Conservation (phyloP, 2,113 vertebrate genomes). For the Scolopax mira region DNA sequence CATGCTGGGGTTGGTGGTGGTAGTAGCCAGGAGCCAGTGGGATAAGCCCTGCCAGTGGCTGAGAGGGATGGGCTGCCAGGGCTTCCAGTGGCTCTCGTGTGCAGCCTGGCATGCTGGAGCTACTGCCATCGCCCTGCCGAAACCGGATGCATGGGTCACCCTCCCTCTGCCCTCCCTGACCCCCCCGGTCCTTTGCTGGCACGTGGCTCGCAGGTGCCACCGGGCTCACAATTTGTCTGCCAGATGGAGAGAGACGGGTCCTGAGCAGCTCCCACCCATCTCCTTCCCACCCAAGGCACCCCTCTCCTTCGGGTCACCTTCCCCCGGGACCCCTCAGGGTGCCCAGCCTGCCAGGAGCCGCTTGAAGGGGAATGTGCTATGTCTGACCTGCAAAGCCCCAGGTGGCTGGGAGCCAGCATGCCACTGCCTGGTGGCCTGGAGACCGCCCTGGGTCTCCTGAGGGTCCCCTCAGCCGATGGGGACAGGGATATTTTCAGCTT, state of each 20-base stretch:
- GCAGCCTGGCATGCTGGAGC: not conserved
- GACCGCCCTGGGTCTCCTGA: not conserved
- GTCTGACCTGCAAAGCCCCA: not conserved
- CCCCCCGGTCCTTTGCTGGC: not conserved
- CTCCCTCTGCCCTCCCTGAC: not conserved
- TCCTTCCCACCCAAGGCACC: not conserved
- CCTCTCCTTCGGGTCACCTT: not conserved
- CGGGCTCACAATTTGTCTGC: not conserved
- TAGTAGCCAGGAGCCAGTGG: accelerated
- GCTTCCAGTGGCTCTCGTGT: not conserved
- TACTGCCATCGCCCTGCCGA: not conserved
- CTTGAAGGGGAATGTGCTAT: not conserved
- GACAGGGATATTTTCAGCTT: not conserved
- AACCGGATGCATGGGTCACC: accelerated
- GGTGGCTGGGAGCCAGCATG: not conserved
- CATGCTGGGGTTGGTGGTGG: accelerated
- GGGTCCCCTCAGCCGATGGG: not conserved
- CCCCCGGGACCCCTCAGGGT: not conserved
- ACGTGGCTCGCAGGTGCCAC: not conserved
- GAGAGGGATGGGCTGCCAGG: not conserved
- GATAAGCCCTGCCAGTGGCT: accelerated
- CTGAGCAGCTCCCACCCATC: accelerated
- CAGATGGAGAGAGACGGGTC: accelerated
- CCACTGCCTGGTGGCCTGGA: not conserved
- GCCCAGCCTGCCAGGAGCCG: not conserved